A percentile compares a stretch with the other conserved stretches of the same genome.
These are phyloP conservation scores for Girardinus metallicus DNA, from an alignment of 2,797 vertebrate species.

Conservation along the genomic window DNA sequence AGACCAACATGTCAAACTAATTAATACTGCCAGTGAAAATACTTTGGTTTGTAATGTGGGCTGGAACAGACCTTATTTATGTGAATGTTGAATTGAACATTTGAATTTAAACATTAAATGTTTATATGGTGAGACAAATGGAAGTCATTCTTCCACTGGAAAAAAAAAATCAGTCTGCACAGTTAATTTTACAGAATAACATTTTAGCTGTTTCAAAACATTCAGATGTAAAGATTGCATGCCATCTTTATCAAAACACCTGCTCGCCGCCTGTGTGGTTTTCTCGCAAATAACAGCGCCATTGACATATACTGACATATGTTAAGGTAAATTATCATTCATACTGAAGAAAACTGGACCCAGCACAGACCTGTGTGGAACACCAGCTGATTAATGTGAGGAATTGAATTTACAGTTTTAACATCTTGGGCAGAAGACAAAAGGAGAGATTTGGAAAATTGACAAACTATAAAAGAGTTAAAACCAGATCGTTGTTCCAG, in stretches of 20 bases:
- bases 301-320: background rate
- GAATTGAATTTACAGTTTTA: background rate
- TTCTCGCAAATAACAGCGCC: background rate
- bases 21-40: too few relatives aligned
- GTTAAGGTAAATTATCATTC: background rate
- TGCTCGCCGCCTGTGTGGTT: background rate
- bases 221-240: background rate
- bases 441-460: background rate
- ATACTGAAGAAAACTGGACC: background rate
- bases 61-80: background rate
- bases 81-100: background rate
- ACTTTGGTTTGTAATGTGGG: background rate
- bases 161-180: background rate
- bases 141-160: background rate
- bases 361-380: background rate
- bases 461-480: background rate
- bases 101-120: background rate
- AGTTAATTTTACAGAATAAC: background rate
- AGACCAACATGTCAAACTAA: background rate
- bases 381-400: background rate
- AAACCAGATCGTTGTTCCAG: background rate
- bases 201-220: background rate
- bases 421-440: background rate
- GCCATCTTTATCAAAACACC: background rate
- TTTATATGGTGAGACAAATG: background rate